A percentile compares a stretch with the other conserved stretches of the same genome.
These are phyloP conservation scores for Pseudoips prasinana DNA, from an alignment of 2,888 invertebrate genomes.

Conservation along the genomic window DNA sequence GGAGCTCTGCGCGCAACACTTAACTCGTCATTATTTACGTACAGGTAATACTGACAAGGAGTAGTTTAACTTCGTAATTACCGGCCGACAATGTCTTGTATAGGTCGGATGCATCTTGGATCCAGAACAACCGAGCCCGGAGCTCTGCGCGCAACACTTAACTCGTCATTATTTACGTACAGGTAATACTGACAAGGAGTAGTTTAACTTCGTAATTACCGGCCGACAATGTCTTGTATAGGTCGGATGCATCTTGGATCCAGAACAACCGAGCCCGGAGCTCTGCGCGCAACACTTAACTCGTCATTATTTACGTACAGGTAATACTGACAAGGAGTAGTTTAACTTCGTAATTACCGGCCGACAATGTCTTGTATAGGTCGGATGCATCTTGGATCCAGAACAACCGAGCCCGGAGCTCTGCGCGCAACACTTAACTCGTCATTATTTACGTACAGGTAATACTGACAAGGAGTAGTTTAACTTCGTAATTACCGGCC, in stretches of 20 bases:
- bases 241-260: conserved; percentile 84
- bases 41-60: no score
- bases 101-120: conserved; percentile 84
- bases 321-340: no score
- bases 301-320: conserved; percentile 56
- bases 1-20: conserved; percentile 81
- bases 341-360: no score
- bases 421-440: conserved; percentile 68
- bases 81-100: conserved; percentile 81
- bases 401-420: conserved; percentile 84
- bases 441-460: conserved; percentile 57
- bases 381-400: conserved; percentile 85
- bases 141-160: conserved; percentile 80
- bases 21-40: conserved; percentile 61
- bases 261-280: conserved; percentile 83
- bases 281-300: conserved; percentile 76
- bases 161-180: conserved; percentile 61
- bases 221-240: conserved; percentile 81
- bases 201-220: no score
- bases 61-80: no score
- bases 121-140: conserved; percentile 82
- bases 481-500: conserved; percentile 75
- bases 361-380: conserved; percentile 80
- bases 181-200: no score
- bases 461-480: no score